Conservation (phyloP, 1,140 invertebrate genomes). For the Drosophila ercepeae region DNA sequence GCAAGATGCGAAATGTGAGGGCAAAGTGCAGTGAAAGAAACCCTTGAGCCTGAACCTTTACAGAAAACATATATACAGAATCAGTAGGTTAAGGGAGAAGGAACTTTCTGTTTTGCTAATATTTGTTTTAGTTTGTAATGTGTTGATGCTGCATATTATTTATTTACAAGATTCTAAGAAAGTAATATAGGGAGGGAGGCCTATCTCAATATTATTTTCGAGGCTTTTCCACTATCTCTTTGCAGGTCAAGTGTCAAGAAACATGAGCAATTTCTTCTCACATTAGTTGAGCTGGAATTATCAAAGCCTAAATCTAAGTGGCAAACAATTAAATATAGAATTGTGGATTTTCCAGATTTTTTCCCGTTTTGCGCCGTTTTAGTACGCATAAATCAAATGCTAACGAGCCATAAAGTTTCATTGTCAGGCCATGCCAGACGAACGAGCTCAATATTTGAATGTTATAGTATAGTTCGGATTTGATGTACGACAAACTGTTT, state of each 20-base stretch:
- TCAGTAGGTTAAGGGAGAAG: no score
- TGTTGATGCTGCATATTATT: no score
- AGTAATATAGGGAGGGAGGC: neutral
- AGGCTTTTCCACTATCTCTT: neutral
- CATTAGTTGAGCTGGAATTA: constrained; percentile 13
- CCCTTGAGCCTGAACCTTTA: neutral
- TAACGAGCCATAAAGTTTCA: constrained; percentile 75
- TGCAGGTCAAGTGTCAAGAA: neutral
- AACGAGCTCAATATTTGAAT: constrained; percentile 64
- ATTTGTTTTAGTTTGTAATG: no score
- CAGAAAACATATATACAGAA: no score
- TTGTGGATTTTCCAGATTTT: neutral
- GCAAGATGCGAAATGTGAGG: constrained; percentile 32
- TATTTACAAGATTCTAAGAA: neutral
- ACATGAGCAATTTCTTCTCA: neutral
- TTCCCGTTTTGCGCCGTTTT: constrained; percentile 4
- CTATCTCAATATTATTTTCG: neutral
- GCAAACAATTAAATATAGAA: constrained; percentile 17
- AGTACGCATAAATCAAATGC: constrained; percentile 66
- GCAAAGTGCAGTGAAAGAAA: constrained; percentile 22
- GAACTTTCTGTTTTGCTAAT: no score
- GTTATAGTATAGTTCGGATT: constrained; percentile 74
- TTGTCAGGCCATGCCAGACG: constrained; percentile 47
- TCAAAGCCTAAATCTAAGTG: constrained; percentile 6
- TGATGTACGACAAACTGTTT: constrained; percentile 76